Conservation (phyloP, 2,888 invertebrate species). For the Phengaris arion region DNA sequence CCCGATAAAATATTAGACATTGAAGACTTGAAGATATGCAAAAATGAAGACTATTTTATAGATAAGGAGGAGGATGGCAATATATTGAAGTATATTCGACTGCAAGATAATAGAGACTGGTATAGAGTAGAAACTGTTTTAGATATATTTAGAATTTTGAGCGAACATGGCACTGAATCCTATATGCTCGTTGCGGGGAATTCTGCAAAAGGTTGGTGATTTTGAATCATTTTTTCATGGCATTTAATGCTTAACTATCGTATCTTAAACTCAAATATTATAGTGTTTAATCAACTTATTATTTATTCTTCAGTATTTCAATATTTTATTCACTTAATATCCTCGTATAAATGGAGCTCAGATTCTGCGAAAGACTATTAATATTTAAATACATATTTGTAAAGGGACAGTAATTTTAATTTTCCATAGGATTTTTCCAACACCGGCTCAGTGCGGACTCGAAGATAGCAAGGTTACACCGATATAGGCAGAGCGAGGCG, state of each 20-base stretch:
- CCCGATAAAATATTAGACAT: constrained; percentile 49
- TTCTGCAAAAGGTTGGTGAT: constrained; percentile 80
- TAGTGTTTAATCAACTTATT: no score
- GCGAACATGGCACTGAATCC: constrained; percentile 51
- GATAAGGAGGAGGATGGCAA: constrained; percentile 42
- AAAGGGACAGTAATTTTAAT: no score
- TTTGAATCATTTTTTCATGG: not conserved
- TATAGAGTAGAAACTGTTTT: constrained; percentile 67
- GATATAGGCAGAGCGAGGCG: no score
- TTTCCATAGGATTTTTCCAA: no score
- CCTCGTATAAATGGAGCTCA: not conserved
- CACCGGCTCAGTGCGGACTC: no score
- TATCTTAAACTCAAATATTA: no score
- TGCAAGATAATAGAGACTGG: constrained; percentile 66
- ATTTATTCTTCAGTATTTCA: no score
- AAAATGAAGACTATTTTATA: constrained; percentile 45
- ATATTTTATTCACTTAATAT: not conserved
- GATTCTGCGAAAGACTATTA: not conserved
- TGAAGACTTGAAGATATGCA: constrained; percentile 50
- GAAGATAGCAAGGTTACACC: no score
- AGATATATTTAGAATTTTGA: constrained; percentile 68
- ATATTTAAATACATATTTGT: not conserved
- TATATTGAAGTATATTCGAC: constrained; percentile 41
- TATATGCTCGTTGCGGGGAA: constrained; percentile 84
- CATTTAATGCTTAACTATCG: no score